Percentiles rank a stretch among this genome's conserved stretches.
These are phyloP conservation scores for Strigamia maritima DNA, from an alignment of 2,888 invertebrate species.

Conservation along the genomic window DNA sequence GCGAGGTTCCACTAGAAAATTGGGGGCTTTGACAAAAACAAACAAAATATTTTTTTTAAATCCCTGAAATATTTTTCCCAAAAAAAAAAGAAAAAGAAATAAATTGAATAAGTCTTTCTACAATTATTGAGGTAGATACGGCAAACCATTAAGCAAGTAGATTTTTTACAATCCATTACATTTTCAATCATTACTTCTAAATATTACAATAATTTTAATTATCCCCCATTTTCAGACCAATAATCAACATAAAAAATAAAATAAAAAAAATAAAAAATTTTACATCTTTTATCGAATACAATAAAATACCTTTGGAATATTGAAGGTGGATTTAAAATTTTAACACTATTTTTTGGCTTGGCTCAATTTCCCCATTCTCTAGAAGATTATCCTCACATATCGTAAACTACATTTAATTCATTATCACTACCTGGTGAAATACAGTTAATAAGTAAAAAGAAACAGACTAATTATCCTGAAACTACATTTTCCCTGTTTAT, in stretches of 20 bases:
- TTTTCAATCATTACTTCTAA: not conserved
- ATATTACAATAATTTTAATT: conserved; percentile 10
- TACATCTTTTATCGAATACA: not conserved
- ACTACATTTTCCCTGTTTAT: conserved; percentile 34
- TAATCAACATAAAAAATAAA: not conserved
- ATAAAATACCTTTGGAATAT: conserved; percentile 14
- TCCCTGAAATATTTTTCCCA: conserved; percentile 21
- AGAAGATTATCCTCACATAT: conserved; percentile 34
- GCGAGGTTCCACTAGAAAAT: conserved; percentile 41
- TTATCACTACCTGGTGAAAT: conserved; percentile 38
- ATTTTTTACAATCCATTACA: conserved; percentile 27
- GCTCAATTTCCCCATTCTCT: conserved; percentile 37
- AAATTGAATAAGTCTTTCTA: conserved; percentile 10
- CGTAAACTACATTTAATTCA: conserved; percentile 31
- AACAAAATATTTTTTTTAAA: not conserved
- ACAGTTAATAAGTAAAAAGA: conserved; percentile 35
- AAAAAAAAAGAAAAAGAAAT: not conserved
- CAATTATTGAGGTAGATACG: conserved; percentile 18
- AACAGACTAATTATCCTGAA: conserved; percentile 33
- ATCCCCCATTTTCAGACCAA: not conserved
- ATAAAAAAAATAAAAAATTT: not conserved
- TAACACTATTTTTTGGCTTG: conserved; percentile 28
- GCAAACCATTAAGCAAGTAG: conserved; percentile 20
- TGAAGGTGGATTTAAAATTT: conserved; percentile 30
- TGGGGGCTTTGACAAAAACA: conserved; percentile 33